These are phyloP conservation scores for Apolygus lucorum DNA, from an alignment of 1,140 invertebrate species.

Conservation along the genomic window DNA sequence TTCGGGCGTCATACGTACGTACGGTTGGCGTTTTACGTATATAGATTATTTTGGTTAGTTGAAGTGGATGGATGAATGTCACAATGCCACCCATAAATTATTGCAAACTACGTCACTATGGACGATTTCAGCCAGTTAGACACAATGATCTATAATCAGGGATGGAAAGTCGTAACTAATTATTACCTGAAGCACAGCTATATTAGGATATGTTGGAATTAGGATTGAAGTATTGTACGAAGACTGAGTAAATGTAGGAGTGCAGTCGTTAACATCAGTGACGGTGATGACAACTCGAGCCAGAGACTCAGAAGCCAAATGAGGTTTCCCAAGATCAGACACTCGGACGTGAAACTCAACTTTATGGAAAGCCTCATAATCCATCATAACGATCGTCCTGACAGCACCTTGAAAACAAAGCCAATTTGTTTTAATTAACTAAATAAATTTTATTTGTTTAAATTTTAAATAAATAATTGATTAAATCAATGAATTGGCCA, in stretches of 20 bases:
- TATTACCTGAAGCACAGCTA: slow-evolving; percentile 52
- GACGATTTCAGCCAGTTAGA: too few relatives aligned
- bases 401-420: slow-evolving; percentile 61
- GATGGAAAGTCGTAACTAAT: too few relatives aligned
- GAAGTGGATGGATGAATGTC: too few relatives aligned
- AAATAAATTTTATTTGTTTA: too few relatives aligned
- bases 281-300: slow-evolving; percentile 67
- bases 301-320: slow-evolving; percentile 61
- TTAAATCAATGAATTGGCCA: too few relatives aligned
- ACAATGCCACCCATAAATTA: too few relatives aligned
- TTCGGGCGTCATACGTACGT: too few relatives aligned
- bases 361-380: slow-evolving; percentile 63
- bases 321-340: slow-evolving; percentile 73
- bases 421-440: slow-evolving; percentile 5
- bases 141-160: too few relatives aligned
- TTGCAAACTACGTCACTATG: too few relatives aligned
- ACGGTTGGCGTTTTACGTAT: too few relatives aligned
- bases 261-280: slow-evolving; percentile 77
- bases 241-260: slow-evolving; percentile 60
- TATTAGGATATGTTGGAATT: slow-evolving; percentile 67
- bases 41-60: too few relatives aligned
- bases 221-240: slow-evolving; percentile 69
- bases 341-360: slow-evolving; percentile 80
- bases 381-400: slow-evolving; percentile 61
- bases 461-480: too few relatives aligned